Evolutionary conservation across 2,888 invertebrate genomes (phyloP), one percentile per base, ranked within the genome.

Genomic region (Sycophila texana): DNA sequence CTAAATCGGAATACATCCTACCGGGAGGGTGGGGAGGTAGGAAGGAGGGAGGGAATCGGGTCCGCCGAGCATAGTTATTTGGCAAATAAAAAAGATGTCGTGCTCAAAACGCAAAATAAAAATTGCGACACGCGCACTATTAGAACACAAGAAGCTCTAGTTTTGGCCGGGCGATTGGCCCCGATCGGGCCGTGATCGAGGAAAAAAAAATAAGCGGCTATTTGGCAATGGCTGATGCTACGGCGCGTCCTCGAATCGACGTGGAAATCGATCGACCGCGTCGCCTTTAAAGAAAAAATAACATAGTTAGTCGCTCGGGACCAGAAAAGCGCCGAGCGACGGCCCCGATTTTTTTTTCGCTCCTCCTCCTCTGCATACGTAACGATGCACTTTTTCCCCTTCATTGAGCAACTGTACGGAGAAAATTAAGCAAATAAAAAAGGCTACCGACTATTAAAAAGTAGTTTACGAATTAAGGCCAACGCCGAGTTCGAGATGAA

Each of bases 101-200:
- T 77, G 81, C 81, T 81, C 81, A 77, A 81, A 79, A 81, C 79
- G 79, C 77, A 81, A 79, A 79, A 81, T 81, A 81, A 81, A 81
- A 81, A 77, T 81, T 81, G 77, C 81, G 79, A 79, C 74, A 81
- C 74, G 49, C 57, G 20, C 63, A 22, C 14, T 55, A 57, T 22
- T 26, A 77, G 77, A 77, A 55, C 71, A 47, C 58, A 26, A 74
- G 80, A 72, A 81, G 79, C 79, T 81, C 78, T 78, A 81, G 78
- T 79, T 79, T 81, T 81, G 79, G 79, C 79, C 71, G 65, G 60
- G n/a, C 66, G 74, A 80, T 82, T 80, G 81, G 74, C 81, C 81
- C 77, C 81, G 80, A 82, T 81, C 55, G 74, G 70, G 22, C 47
- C 58, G 71, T 81, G 81, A 79, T 79, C 79, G 74, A 73, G 75